Evolutionary conservation across 2,797 vertebrate species (phyloP), one percentile per base, ranked within the genome.

Genomic region (Lerista edwardsae): DNA sequence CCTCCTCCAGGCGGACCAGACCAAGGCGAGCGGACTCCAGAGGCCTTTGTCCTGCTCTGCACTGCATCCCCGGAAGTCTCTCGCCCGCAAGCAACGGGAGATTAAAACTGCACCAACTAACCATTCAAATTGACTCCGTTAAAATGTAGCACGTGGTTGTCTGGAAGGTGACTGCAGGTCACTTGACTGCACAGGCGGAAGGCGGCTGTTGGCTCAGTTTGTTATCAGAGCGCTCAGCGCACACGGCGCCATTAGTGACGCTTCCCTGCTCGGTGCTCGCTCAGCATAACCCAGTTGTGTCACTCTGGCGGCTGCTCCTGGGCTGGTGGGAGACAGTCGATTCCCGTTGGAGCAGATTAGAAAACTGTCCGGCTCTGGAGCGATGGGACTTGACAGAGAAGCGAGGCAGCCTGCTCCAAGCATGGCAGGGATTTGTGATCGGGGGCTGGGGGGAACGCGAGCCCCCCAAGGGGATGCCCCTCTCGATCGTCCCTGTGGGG

Each of bases 91-190:
- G 10, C 0, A 51, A 67, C 1, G 5, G 1, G 12, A 62, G 1
- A 71, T 44, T 25, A 62, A 79, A 2, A 19, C 86, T 79, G 80
- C 8, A 0, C 6, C 34, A 6, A 8, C 19, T 51, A 79, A 44
- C 3, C 79, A 14, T 59, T 76, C 36, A 83, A 47, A 72, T 79
- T 80, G 15, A 10, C 3, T 21, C 0, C 34, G 44, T 44, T 62
- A 84, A 85, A 83, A 1, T 71, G 65, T 84, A 6, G 17, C 34
- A 72, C 29, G 34, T 36, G 73, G 68, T 62, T 86, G 8, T 77
- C 84, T n/a, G 71, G 3, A 86, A 51, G 7, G 62, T 59, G 19
- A 83, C 67, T 84, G 44, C 84, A 11, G 17, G 36, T 74, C n/a
- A 57, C 3, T 73, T 62, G n/a, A 25, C 0, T 78, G 1, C 19